Base-by-base conservation (phyloP, 2,113 vertebrate genomes). In the Zosterops hypoxanthus region DNA sequence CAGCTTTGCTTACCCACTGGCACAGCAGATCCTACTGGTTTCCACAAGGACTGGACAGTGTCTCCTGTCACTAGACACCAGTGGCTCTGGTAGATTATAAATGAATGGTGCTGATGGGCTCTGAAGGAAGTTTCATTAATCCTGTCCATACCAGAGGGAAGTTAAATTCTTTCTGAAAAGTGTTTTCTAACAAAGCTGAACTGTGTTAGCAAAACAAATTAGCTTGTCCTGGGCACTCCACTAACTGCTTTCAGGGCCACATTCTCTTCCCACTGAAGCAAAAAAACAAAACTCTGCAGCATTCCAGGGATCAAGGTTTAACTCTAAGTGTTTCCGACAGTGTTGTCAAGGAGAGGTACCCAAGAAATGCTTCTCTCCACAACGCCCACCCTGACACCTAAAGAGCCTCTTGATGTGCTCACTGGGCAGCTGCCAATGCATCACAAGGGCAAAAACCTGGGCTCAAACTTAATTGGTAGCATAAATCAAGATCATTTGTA, bases 141-240 rank as follows among this genome's bases (percentile, higher is more conserved):
- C 56, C 60, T 96, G 76, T 92, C 72, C 72, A n/a, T 17, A 88
- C 14, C 20, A 60, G 9, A 70, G 14, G 47, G 22, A 95, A 90
- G 72, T 86, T 90, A 88, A 95, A 96, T 95, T 80, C 64, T 49
- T 88, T 94, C 5, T 70, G 88, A 96, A 92, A 92, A 94, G 14
- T 65, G 64, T 95, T 94, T 92, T 93, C 79, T 78, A 90, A 68
- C 85, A 44, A 3, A 90, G 64, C 64, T 44, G 49, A 87, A 47
- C 60, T 49, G 68, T 53, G 82, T 90, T 93, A 97, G 60, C 86
- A 92, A 96, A 96, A 88, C 79, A 96, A 92, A 97, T 92, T 22
- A 92, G 68, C 56, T 73, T 81, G 64, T 90, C 53, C 76, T 71
- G 41, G 47, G 25, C 14, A 64, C 79, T 90, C 13, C 60, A 42